Evolutionary conservation across 2,888 invertebrate species (phyloP), one percentile per base, ranked within the genome.

Genomic region (Villa cingulata): DNA sequence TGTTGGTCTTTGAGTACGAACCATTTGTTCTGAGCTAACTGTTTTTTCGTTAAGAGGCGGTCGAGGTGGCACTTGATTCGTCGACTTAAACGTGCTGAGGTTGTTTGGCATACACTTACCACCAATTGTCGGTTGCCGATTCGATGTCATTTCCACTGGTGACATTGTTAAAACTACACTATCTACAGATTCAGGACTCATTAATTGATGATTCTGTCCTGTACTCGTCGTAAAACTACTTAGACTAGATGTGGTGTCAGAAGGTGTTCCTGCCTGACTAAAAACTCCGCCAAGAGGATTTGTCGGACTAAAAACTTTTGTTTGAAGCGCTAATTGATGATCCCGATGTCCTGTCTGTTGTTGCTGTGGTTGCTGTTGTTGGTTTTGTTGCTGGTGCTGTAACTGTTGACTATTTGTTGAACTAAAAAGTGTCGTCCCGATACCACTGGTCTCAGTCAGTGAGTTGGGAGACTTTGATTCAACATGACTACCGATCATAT

Each of bases 161-260:
- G 84, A 82, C 71, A 87, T 76, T 64, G 86, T 86, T 46, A 87
- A 70, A 52, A 86, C 79, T 51, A 86, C 79, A 55, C 82, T 78
- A 56, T 77, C 77, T 51, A 77, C 78, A 20, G 73, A 72, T 51
- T 75, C 74, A 1, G 75, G 75, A 56, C 74, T 74, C 49, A 74
- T 68, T 16, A 70, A 56, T 49, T 65, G 66, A 54, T 63, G 57
- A 41, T 68, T 63, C 48, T 63, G 63, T 0, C 64, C 68, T 9
- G 51, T 48, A 72, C 80, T 78, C 56, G 78, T 74, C 27, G 76
- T 75, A 66, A 85, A 82, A 61, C 82, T 83, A 67, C 83, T 81
- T 59, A 84, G 76, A 72, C 83, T 83, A 62, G 83, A 83, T 54
- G 78, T 80, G 49, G 78, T 78, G 56, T 78, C 78, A 45, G 78